Conservation (phyloP, 92 coral and sea anemone genomes). For the Paragorgia papillata region DNA sequence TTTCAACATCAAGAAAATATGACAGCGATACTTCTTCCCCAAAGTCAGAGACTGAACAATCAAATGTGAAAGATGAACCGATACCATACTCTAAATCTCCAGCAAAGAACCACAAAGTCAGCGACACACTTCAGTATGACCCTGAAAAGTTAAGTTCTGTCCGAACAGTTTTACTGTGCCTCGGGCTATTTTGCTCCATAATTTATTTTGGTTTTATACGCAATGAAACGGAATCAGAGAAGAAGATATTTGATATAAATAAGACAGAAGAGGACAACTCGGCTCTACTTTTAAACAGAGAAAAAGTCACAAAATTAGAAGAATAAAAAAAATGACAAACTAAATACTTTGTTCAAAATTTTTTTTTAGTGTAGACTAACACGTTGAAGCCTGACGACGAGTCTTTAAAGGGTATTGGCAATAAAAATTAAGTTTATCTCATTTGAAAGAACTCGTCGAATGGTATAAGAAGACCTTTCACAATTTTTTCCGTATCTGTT, state of each 20-base stretch:
- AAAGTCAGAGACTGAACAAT: neutral
- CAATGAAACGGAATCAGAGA: conserved; percentile 50
- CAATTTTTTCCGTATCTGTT: no score
- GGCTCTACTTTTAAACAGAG: neutral
- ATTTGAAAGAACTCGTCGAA: no score
- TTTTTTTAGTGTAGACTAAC: no score
- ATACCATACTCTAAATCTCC: conserved; percentile 80
- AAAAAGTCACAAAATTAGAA: neutral
- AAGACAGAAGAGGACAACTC: conserved; percentile 33
- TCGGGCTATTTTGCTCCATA: conserved; percentile 60
- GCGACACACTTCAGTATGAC: conserved; percentile 60
- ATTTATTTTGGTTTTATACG: conserved; percentile 65
- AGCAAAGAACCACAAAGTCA: conserved; percentile 71
- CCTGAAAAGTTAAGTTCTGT: conserved; percentile 44
- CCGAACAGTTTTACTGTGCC: conserved; percentile 58
- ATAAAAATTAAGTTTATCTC: no score
- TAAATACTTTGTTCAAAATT: no score
- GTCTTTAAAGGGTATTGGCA: no score
- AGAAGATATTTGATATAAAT: conserved; percentile 47
- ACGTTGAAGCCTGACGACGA: no score
- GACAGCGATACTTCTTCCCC: neutral
- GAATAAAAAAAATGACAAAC: neutral
- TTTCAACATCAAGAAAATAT: conserved; percentile 20
- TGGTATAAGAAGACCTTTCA: no score
- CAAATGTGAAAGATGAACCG: conserved; percentile 67